Evolutionary conservation across 2,888 invertebrate genomes (phyloP).

Genomic region (Girardia tigrina): DNA sequence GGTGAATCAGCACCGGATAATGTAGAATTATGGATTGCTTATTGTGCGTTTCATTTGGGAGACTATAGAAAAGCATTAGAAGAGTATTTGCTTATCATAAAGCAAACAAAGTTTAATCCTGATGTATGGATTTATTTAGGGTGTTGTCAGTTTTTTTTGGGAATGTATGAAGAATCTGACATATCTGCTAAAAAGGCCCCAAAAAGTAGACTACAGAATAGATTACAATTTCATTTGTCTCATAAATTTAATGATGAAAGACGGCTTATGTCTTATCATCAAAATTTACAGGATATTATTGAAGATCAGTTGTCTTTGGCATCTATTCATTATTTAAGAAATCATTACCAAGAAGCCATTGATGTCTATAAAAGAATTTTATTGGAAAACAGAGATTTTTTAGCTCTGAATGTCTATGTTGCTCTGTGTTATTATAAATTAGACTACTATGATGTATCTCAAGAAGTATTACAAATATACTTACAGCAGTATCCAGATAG

Average conservation of each 20-base stretch:
- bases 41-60: slow-evolving; percentile 84
- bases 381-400: slow-evolving; percentile 73
- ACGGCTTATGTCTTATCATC: slow-evolving; percentile 67
- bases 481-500: slow-evolving; percentile 78
- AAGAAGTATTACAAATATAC: slow-evolving; percentile 63
- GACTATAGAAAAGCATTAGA: slow-evolving; percentile 72
- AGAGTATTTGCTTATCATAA: slow-evolving; percentile 53
- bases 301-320: slow-evolving; percentile 90
- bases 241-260: slow-evolving; percentile 81
- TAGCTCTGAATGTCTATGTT: slow-evolving; percentile 88
- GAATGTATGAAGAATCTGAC: slow-evolving; percentile 63
- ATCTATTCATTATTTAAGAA: slow-evolving; percentile 81
- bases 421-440: slow-evolving; percentile 93
- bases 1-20: slow-evolving; percentile 53
- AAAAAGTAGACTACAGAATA: slow-evolving; percentile 59
- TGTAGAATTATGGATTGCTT: slow-evolving; percentile 73
- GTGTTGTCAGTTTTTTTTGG: slow-evolving; percentile 85
- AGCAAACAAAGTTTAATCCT: slow-evolving; percentile 53
- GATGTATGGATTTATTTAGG: slow-evolving; percentile 67
- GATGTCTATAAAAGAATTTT: slow-evolving; percentile 88
- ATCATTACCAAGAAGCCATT: slow-evolving; percentile 94
- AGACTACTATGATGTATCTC: slow-evolving; percentile 92
- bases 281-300: slow-evolving; percentile 68
- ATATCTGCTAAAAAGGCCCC: slow-evolving; percentile 54
- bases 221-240: slow-evolving; percentile 76